Base-by-base conservation (phyloP, 37 sponge, comb jelly and placozoan genomes). In the Agelas oroides region DNA sequence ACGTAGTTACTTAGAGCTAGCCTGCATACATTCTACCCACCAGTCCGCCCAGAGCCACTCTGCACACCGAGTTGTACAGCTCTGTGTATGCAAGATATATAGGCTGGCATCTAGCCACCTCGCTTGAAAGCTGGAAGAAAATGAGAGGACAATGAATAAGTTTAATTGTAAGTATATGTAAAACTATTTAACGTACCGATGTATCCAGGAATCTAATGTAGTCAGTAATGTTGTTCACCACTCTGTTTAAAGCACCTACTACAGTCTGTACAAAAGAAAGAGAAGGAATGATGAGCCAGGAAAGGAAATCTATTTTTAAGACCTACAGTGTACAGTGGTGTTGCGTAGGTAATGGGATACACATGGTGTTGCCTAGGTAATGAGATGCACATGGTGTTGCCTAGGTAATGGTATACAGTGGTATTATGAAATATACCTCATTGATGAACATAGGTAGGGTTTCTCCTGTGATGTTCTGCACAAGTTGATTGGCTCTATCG, bases 31-130 rank as follows among this genome's bases (percentile, higher is more conserved):
- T 46, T 46, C 46, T 46, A 8, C 46, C 6, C 36, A 92, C 93
- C 82, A 92, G 38, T 53, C 93, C 93, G 70, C 83, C 93, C 23
- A 92, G 58, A 19, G 83, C 73, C 15, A 60, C 58, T 36, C 78
- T 65, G 57, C 93, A 92, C 39, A 84, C 71, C 0, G 71, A 37
- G 33, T 41, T 75, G 75, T 88, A 81, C 8, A 88, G 37, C 27
- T 80, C 71, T 30, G 32, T 68, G 56, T 92, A 92, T 0, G 76
- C 58, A 30, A 24, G 80, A n/a, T 21, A 88, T 52, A 92, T 30
- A 23, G 93, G 89, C 0, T 64, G 59, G 69, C 93, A 92, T 1
- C 75, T 27, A 0, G 82, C 88, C 70, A 92, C 76, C 0, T 84
- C 54, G 28, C 53, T 61, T 54, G 67, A 37, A 25, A 92, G 5